Base-by-base conservation (phyloP, 92 coral and sea anemone genomes). In the Palythoa caribaeorum region DNA sequence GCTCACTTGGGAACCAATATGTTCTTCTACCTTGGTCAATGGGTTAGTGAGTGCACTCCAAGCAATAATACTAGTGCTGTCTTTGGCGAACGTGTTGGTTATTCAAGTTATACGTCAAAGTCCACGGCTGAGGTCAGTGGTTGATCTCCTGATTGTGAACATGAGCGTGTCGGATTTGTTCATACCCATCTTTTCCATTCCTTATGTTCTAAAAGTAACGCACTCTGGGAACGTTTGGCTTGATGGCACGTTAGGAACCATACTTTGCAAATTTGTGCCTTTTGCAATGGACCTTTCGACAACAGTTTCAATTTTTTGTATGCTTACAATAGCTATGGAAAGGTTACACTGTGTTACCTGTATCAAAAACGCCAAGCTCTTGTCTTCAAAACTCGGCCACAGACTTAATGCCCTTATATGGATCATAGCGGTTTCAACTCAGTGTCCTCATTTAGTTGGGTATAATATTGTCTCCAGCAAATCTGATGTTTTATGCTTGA, bases 161-260 rank as follows among this genome's bases (percentile, higher is more conserved):
- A 77, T 51, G 81, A 50, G 81, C 37, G 65, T 53, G 21, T 52
- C 81, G 9, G 81, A 77, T 77, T 57, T 77, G 14, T 77, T 77
- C 57, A 48, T 35, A 20, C 81, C 81, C 21, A 2, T 77, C 21
- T 77, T 77, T 38, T 14, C 63, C 20, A 52, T 77, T 21, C 81
- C 81, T 14, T 51, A 52, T 21, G 63, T 11, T 19, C 16, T 77
- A 8, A 77, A 77, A 15, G 38, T 1, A 1, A 77, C 52, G 14
- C 37, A 21, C 35, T 12, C 57, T 38, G 47, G 68, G 16, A 1
- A 20, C 2, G 40, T 1, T 4, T 77, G 81, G 81, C 8, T 77
- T 16, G 21, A 11, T 1, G 81, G 81, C 52, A 38, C 2, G 2
- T 20, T 77, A 16, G 81, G 81, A 6, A 17, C 14, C 21, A 48